These are phyloP conservation scores for Myiozetetes cayanensis DNA, from an alignment of 2,113 vertebrate genomes.

Conservation along the genomic window DNA sequence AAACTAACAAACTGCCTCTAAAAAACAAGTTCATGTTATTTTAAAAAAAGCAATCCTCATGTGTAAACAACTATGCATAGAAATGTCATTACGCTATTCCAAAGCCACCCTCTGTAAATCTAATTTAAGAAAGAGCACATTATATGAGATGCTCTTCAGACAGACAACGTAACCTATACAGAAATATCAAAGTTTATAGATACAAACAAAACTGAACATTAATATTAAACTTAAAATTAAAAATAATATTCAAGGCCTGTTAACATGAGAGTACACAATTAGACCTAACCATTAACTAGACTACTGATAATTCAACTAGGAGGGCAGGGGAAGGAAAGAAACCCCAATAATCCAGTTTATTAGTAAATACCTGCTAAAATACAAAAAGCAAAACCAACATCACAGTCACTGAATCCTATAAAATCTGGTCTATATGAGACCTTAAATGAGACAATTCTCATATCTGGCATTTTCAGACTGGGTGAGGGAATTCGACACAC, in stretches of 20 bases:
- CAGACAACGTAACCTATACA: background rate
- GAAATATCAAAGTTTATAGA: background rate
- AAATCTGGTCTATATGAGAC: background rate
- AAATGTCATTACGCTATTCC: background rate
- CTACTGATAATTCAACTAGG: background rate
- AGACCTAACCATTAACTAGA: background rate
- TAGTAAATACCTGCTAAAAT: background rate
- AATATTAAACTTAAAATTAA: background rate
- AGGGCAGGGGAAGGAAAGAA: fast-evolving
- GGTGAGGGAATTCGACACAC: background rate
- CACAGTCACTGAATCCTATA: background rate
- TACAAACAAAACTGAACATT: background rate
- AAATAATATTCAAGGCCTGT: background rate
- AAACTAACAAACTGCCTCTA: background rate
- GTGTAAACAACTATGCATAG: background rate
- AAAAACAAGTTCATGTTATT: background rate
- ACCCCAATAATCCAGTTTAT: background rate
- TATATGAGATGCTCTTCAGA: background rate
- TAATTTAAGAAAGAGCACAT: background rate
- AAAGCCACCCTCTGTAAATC: background rate
- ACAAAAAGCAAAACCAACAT: background rate
- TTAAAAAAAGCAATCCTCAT: background rate
- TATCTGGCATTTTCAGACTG: background rate
- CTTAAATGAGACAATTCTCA: background rate
- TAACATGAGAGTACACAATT: background rate